These are phyloP conservation scores for Hirundichthys speculiger DNA, from an alignment of 2,113 vertebrate species.

Conservation along the genomic window DNA sequence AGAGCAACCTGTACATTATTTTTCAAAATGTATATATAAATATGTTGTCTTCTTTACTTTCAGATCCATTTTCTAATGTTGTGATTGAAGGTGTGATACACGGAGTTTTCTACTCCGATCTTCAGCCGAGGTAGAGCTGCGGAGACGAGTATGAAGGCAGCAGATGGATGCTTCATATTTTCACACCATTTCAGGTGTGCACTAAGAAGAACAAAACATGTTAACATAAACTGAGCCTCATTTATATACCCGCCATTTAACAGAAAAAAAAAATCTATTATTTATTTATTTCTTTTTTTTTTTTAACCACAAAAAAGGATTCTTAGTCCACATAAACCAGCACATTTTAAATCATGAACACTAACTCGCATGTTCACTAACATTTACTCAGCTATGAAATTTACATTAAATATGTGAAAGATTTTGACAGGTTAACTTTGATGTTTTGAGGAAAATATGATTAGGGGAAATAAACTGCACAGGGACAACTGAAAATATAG, in stretches of 20 bases:
- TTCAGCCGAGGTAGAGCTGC: slow-evolving; percentile 79
- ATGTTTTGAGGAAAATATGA: too few species aligned
- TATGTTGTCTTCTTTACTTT: slow-evolving; percentile 21
- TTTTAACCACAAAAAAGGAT: not conserved
- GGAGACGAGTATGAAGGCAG: not conserved
- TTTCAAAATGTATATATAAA: too few species aligned
- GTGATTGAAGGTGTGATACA: slow-evolving; percentile 83
- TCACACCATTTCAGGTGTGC: slow-evolving; percentile 28
- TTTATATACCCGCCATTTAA: not conserved
- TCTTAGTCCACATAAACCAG: not conserved
- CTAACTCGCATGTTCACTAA: not conserved
- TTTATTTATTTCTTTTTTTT: slow-evolving; percentile 3
- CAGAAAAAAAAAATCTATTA: slow-evolving; percentile 3
- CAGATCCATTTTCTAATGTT: slow-evolving; percentile 80
- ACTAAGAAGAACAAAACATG: slow-evolving; percentile 8
- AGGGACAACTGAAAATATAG: too few species aligned
- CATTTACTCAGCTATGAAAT: slow-evolving; percentile 4
- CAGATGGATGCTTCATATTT: slow-evolving; percentile 13
- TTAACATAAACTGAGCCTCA: slow-evolving; percentile 36
- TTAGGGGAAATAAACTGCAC: too few species aligned
- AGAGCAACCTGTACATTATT: not conserved
- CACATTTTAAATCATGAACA: slow-evolving; percentile 7
- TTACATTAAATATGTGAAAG: not conserved
- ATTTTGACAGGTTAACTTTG: not conserved
- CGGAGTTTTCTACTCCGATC: slow-evolving; percentile 82